These are phyloP conservation scores for Peromyscus attwateri DNA, from an alignment of 2,797 vertebrate species.

Conservation along the genomic window DNA sequence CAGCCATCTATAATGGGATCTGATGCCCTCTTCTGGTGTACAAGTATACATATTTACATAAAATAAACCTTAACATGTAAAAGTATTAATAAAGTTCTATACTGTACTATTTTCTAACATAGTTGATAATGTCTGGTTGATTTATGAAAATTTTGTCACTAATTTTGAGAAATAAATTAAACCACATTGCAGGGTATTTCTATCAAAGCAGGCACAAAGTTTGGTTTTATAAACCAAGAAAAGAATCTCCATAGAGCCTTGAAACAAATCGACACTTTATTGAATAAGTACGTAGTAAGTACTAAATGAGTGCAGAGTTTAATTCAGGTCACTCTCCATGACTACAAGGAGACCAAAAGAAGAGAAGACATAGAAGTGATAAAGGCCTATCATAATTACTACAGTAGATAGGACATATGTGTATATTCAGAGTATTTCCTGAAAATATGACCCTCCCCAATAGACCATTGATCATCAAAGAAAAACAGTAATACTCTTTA, in stretches of 20 bases:
- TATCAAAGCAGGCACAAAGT: conserved; percentile 21
- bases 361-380: not conserved
- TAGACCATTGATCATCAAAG: not conserved
- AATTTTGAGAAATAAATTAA: conserved; percentile 42
- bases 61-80: not conserved
- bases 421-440: not conserved
- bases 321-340: not conserved
- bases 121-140: conserved; percentile 25
- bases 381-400: not conserved
- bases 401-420: not conserved
- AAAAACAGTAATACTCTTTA: not conserved
- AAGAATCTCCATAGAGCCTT: not conserved
- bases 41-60: no score
- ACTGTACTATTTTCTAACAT: conserved; percentile 26
- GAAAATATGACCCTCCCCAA: not conserved
- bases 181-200: not conserved
- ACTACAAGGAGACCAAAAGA: not conserved
- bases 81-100: not conserved
- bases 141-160: conserved; percentile 25
- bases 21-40: no score
- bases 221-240: not conserved
- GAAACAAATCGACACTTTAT: not conserved
- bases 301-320: conserved; percentile 6
- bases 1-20: no score
- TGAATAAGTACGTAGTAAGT: not conserved